Evolutionary conservation across 2,113 vertebrate genomes (phyloP).

Genomic region (Apeltes quadracus): DNA sequence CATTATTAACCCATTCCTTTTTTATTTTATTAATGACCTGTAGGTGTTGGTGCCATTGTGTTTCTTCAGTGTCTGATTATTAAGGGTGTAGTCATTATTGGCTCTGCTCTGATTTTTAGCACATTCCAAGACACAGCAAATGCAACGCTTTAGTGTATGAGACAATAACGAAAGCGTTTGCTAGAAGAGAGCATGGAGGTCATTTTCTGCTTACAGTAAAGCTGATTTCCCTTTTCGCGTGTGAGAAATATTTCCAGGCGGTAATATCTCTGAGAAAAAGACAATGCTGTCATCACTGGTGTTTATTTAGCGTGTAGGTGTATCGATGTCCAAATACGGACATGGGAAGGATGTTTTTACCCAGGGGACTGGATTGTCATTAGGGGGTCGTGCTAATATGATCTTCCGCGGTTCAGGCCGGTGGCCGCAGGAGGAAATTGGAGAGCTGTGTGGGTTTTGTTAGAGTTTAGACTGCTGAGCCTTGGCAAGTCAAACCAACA

Average conservation of each 20-base stretch:
- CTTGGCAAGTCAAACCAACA: conserved; percentile 21
- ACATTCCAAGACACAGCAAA: conserved; percentile 57
- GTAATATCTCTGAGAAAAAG: conserved; percentile 25
- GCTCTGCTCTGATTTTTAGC: conserved; percentile 30
- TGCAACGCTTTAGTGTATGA: conserved; percentile 63
- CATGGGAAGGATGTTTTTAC: conserved; percentile 3
- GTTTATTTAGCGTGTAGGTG: neutral
- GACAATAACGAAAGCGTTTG: conserved; percentile 70
- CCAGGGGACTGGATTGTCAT: conserved; percentile 29
- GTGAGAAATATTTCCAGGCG: conserved; percentile 34
- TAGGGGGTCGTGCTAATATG: conserved; percentile 34
- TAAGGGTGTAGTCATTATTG: conserved; percentile 40
- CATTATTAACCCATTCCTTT: conserved; percentile 43
- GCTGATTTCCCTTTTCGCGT: conserved; percentile 55
- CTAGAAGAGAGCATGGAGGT: conserved; percentile 60
- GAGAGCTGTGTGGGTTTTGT: conserved; percentile 19
- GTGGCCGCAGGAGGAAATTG: conserved; percentile 49
- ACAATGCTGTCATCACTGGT: conserved; percentile 28
- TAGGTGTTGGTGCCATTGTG: conserved; percentile 27
- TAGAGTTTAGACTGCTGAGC: conserved; percentile 35
- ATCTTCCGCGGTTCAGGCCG: conserved; percentile 37
- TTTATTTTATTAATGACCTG: conserved; percentile 19
- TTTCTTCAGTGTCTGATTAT: conserved; percentile 41
- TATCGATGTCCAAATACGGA: neutral
- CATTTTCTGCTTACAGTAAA: conserved; percentile 69